These are phyloP conservation scores for Zaprionus davidi DNA, from an alignment of 1,140 invertebrate species.

Conservation along the genomic window DNA sequence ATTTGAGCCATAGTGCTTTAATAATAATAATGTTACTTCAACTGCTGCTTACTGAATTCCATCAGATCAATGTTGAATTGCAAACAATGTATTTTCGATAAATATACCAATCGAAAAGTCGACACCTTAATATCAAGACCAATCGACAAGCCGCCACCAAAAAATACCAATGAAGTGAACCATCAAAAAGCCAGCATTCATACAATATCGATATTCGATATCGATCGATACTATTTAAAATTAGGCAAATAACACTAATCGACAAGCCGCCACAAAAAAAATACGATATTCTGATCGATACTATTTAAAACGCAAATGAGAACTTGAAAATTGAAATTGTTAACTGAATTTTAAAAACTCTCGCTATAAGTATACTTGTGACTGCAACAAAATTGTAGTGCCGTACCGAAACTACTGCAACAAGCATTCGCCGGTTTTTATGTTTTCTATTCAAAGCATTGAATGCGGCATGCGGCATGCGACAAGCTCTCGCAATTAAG, in stretches of 20 bases:
- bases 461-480: neutral
- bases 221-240: neutral
- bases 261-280: too few relatives aligned
- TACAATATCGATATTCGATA: neutral
- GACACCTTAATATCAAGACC: too few relatives aligned
- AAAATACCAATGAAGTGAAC: too few relatives aligned
- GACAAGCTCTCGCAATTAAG: constrained; percentile 51
- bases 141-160: too few relatives aligned
- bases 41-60: too few relatives aligned
- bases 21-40: neutral
- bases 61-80: too few relatives aligned
- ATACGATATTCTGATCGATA: neutral
- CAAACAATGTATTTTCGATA: neutral
- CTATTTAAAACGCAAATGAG: neutral
- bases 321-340: neutral
- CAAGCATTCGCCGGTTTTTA: neutral
- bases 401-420: neutral
- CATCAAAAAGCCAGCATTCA: too few relatives aligned
- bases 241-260: too few relatives aligned
- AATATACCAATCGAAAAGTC: too few relatives aligned
- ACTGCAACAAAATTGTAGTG: neutral
- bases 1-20: neutral
- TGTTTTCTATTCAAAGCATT: constrained; percentile 8
- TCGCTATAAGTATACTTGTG: too few relatives aligned
- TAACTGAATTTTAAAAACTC: too few relatives aligned